phyloP scores from a whole-genome alignment of 2,113 vertebrate genomes.

The Manacus vitellinus region DNA sequence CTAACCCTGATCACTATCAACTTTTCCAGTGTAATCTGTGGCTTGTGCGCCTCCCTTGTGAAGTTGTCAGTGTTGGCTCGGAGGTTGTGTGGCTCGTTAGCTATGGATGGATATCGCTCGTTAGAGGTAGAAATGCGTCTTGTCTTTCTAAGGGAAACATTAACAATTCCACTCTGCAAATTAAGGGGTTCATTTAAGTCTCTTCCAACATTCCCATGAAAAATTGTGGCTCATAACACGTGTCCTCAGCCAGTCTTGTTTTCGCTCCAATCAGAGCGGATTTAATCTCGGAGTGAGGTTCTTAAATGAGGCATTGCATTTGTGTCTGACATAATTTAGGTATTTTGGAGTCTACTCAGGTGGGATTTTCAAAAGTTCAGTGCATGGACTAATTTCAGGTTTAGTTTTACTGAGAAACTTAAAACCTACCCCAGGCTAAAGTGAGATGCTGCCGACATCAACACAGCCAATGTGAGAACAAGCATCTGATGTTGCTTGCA shows the following conservation, averaged over 20 bases:
- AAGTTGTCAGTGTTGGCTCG: not conserved
- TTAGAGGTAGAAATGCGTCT: not conserved
- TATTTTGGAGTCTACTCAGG: not conserved
- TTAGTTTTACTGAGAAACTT: not conserved
- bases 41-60: not conserved
- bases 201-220: not conserved
- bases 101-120: not conserved
- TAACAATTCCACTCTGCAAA: slow-evolving; percentile 30
- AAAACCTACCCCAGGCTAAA: not conserved
- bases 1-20: slow-evolving; percentile 1
- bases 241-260: not conserved
- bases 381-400: not conserved
- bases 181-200: slow-evolving; percentile 42
- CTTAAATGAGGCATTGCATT: slow-evolving; percentile 26
- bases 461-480: not conserved
- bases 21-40: not conserved
- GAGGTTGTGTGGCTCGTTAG: slow-evolving; percentile 38
- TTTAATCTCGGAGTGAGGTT: not conserved
- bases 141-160: slow-evolving; percentile 41
- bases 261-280: not conserved
- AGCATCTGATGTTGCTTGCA: not conserved
- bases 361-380: not conserved
- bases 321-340: slow-evolving; percentile 21
- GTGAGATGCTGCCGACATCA: not conserved
- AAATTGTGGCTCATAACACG: not conserved